Base-by-base conservation (phyloP, 2,797 vertebrate species). In the Neoniphon sammara region DNA sequence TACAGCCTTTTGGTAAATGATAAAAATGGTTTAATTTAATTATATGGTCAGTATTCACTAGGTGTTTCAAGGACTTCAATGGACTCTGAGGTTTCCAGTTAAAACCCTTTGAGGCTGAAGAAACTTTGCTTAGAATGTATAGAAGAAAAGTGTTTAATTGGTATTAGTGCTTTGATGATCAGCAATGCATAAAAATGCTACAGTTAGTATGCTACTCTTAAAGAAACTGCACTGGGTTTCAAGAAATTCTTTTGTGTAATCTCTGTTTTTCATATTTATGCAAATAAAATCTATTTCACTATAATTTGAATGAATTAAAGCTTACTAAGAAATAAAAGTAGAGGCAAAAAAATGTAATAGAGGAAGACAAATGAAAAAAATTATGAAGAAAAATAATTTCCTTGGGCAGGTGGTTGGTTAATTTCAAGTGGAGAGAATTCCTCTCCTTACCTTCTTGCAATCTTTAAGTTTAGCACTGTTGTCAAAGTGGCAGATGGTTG, bases 341-440 rank as follows among this genome's bases (percentile, higher is more conserved):
- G 36, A 54, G 49, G 75, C 53, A 75, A 71, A 69, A 80, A 78
- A 84, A 78, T 61, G 23, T 61, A 69, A 81, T 70, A 70, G 54
- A 75, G 73, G n/a, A 57, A 84, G 27, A 47, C 17, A 77, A 68
- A 64, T 82, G 54, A 78, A 82, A 86, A 83, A 73, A 36, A 68
- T 57, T 25, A 67, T 0, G 10, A 84, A 82, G 31, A 55, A 75
- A 67, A 73, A 70, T 49, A 8, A 75, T 66, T 81, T 82, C 62
- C 55, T 63, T 8, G 31, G 39, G 64, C 56, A 62, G 14, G 30
- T 2, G 55, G 18, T 25, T 61, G 46, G 60, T 81, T 80, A 21
- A 66, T 80, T 78, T 27, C 27, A 58, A 73, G 47, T 52, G n/a
- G 75, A 56, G 1, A 57, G 46, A 78, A 56, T 53, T 70, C 34